Evolutionary conservation across 2,113 vertebrate species (phyloP).

Genomic region (Limnothrissa miodon): DNA sequence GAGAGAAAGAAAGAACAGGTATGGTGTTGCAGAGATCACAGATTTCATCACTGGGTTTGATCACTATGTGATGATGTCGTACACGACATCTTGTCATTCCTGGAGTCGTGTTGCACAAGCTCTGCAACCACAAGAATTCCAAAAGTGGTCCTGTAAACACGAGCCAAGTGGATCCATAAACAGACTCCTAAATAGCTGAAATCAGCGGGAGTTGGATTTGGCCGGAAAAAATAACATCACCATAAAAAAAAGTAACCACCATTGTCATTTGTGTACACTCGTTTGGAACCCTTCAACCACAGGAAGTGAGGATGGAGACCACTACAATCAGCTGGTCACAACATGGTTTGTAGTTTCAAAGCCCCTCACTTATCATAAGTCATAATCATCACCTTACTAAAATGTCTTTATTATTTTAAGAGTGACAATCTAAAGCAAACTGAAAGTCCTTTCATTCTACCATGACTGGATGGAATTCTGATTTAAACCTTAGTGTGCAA

Average conservation of each 20-base stretch:
- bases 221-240: background rate
- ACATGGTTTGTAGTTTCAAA: no score
- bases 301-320: no score
- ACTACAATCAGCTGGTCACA: no score
- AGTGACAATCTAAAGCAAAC: no score
- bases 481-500: no score
- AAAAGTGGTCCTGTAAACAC: background rate
- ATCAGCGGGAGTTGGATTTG: background rate
- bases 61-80: background rate
- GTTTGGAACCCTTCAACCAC: no score
- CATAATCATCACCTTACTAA: no score
- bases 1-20: background rate
- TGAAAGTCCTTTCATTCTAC: no score
- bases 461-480: no score
- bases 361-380: no score
- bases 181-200: background rate
- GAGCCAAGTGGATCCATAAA: background rate
- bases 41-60: background rate
- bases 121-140: background rate
- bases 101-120: background rate
- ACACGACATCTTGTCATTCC: background rate
- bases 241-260: background rate
- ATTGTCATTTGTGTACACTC: background rate
- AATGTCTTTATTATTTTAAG: no score
- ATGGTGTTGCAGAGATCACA: slow-evolving; percentile 12